These are phyloP conservation scores for Botrylloides violaceus DNA, from an alignment of 23 tunicate genomes.

Conservation along the genomic window DNA sequence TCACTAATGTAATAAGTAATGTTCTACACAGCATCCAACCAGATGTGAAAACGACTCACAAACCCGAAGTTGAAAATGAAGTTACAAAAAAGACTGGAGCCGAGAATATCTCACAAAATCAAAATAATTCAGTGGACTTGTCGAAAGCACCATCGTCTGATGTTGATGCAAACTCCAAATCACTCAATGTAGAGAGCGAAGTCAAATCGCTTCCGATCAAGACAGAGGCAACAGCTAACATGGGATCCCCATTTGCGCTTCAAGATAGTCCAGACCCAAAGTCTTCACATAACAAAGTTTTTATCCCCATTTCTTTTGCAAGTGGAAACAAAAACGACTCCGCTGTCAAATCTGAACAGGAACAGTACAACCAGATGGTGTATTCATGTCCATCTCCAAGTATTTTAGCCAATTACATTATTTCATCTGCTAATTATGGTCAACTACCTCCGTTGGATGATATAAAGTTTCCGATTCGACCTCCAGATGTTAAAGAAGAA, in stretches of 20 bases:
- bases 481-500: constrained; percentile 41
- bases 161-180: neutral
- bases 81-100: too few species aligned
- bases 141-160: neutral
- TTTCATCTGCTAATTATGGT: constrained; percentile 3
- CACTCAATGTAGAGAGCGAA: too few species aligned
- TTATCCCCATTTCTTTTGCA: constrained; percentile 5
- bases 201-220: neutral
- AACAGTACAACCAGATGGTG: constrained; percentile 10
- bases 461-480: constrained; percentile 15
- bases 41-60: neutral
- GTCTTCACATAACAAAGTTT: neutral
- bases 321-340: neutral
- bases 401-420: constrained; percentile 14
- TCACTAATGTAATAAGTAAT: too few species aligned
- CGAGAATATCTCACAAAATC: constrained; percentile 15
- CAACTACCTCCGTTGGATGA: constrained; percentile 15
- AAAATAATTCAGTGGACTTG: constrained; percentile 56
- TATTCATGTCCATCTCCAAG: constrained; percentile 22
- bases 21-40: neutral
- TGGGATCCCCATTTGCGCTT: neutral
- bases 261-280: constrained; percentile 13
- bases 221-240: neutral
- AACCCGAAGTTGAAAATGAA: neutral
- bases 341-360: neutral